Percentiles rank a stretch among this genome's conserved stretches.
Conservation (phyloP, 2,888 invertebrate species). For the Kuschelorhynchus macadamiae region DNA sequence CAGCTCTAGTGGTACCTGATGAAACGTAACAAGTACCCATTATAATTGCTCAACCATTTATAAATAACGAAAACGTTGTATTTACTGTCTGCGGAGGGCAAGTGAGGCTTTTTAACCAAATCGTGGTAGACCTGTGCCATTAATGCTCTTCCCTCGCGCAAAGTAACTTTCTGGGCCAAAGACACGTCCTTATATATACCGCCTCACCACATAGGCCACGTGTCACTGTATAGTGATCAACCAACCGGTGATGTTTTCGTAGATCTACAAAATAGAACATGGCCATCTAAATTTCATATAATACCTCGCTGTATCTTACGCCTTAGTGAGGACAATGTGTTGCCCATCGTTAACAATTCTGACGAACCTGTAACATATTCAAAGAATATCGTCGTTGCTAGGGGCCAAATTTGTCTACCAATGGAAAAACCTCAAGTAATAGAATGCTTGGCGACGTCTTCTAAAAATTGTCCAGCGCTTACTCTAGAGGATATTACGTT, state of each 20-base stretch:
- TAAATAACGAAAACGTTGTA: neutral
- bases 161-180: neutral
- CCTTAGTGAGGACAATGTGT: neutral
- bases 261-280: neutral
- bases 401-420: neutral
- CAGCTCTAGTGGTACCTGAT: neutral
- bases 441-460: neutral
- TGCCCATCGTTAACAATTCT: neutral
- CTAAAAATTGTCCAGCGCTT: neutral
- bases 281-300: neutral
- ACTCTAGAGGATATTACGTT: no score
- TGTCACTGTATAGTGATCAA: neutral
- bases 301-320: neutral
- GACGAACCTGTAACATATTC: neutral
- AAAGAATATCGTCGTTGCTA: neutral
- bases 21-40: neutral
- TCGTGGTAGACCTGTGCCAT: neutral
- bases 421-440: neutral
- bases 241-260: neutral
- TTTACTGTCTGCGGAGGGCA: neutral
- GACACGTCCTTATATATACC: neutral
- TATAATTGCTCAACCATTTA: neutral
- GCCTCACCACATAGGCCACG: neutral
- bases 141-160: neutral
- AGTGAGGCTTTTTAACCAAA: neutral